A percentile compares a stretch with the other conserved stretches of the same genome.
Conservation (phyloP, 92 coral and sea anemone species). For the Ricordea florida region DNA sequence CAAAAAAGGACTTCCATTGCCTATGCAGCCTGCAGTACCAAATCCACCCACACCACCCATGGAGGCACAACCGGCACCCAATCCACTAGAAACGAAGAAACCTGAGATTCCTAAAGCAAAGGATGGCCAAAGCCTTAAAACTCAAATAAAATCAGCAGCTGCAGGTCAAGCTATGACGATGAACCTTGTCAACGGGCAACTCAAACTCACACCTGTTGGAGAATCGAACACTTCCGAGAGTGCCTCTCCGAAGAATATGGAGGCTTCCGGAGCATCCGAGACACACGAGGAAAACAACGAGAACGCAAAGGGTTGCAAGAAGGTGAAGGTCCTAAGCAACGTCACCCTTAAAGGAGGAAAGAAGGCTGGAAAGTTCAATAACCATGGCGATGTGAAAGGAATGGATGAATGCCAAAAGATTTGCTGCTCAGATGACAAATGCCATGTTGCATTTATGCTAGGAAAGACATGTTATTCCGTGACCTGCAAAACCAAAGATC, state of each 20-base stretch:
- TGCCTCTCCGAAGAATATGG: not conserved
- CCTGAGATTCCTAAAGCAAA: conserved; percentile 17
- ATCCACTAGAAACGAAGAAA: conserved; percentile 35
- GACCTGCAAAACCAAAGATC: conserved; percentile 85
- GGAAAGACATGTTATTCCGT: conserved; percentile 96
- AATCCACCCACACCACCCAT: not conserved
- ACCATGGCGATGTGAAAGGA: conserved; percentile 86
- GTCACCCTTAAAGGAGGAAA: conserved; percentile 97
- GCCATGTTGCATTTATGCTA: conserved; percentile 91
- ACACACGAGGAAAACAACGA: conserved; percentile 17
- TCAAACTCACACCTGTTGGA: conserved; percentile 79
- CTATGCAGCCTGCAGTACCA: conserved; percentile 19
- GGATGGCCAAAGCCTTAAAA: conserved; percentile 28
- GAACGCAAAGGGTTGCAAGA: conserved; percentile 60
- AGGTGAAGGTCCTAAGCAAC: conserved; percentile 73
- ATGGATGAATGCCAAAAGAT: conserved; percentile 86
- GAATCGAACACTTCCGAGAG: conserved; percentile 25
- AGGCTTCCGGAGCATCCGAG: conserved; percentile 6
- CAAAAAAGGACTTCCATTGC: not conserved
- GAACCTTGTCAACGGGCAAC: conserved; percentile 85
- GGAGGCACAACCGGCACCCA: not conserved
- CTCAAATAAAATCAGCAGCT: conserved; percentile 76
- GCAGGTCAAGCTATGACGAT: conserved; percentile 97
- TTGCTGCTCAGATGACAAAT: conserved; percentile 78
- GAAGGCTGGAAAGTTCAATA: conserved; percentile 87